Conservation (phyloP, 2,113 vertebrate genomes). For the Pelodiscus sinensis region DNA sequence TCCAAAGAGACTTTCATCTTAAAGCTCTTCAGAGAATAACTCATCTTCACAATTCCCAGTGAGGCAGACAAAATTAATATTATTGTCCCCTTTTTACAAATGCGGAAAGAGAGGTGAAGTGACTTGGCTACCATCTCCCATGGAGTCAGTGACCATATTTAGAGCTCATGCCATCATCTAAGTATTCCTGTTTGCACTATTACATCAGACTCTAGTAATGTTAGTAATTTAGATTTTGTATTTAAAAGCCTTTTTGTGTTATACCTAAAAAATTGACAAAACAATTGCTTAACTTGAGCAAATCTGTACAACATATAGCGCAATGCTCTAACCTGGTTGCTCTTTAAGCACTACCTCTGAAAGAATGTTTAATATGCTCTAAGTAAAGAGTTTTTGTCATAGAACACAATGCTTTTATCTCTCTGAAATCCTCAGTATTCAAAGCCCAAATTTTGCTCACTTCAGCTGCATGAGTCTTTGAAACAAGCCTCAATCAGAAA, state of each 20-base stretch:
- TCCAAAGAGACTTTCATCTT: neutral
- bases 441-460: neutral
- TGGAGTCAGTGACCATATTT: neutral
- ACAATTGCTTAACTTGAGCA: neutral
- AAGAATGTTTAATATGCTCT: neutral
- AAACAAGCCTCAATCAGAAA: neutral
- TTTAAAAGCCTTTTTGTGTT: neutral
- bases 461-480: neutral
- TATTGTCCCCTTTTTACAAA: neutral
- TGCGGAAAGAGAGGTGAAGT: neutral
- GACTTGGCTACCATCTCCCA: neutral
- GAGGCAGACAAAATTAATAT: neutral
- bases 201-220: neutral
- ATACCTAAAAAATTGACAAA: neutral
- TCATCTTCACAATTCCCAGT: neutral
- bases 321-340: neutral
- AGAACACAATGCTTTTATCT: neutral
- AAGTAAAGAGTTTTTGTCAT: neutral
- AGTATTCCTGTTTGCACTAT: neutral
- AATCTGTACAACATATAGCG: neutral
- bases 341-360: neutral
- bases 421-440: neutral
- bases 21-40: neutral
- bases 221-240: neutral
- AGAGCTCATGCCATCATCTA: neutral